Base-by-base conservation (phyloP, 2,888 invertebrate species). In the Mystacides longicornis region DNA sequence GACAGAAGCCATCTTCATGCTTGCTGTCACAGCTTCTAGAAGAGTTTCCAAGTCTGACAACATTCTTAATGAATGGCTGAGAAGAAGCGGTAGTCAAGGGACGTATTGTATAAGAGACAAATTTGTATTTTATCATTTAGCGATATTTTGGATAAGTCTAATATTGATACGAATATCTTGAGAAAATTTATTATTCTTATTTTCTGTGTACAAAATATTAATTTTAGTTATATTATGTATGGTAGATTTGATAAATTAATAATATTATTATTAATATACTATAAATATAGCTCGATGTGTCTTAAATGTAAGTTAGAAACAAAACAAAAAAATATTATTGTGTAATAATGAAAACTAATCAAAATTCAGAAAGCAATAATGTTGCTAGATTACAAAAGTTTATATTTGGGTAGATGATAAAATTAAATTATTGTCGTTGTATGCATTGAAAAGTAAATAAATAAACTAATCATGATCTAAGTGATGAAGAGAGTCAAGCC, bases 1-100 rank as follows among this genome's bases (percentile, higher is more conserved):
- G 61, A 78, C 81, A 47, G 83, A 84, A 67, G 82, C 82, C 50
- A 75, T 75, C 61, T 79, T 84, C 65, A 73, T 75, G 64, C 74
- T 85, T 62, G 83, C 83, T 68, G 79, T 83, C 67, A 82, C 82
- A 7, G 59, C 59, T 11, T 54, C 59, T 9, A 59, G 59, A 23
- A 57, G 55, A 31, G 55, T 57, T 18, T 55, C 57, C 43, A 59
- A 57, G 18, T 52, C 55, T 9, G 57, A 58, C 19, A 57, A 49
- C 23, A 58, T 56, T 45, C 49, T 61, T 42, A 57, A 55, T 45
- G 59, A 61, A 20, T 61, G 61, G 61, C 56, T 61, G 21, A 58
- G 54, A 19, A 49, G 49, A 49, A 53, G 18, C 18, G 16, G 23
- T n/a, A 19, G 52, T 22, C 5, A 3, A 3, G 14, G 3, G 14